A percentile compares a stretch with the other conserved stretches of the same genome.
phyloP scores from a whole-genome alignment of 2,888 invertebrate genomes.

The Phaonia tiefii region DNA sequence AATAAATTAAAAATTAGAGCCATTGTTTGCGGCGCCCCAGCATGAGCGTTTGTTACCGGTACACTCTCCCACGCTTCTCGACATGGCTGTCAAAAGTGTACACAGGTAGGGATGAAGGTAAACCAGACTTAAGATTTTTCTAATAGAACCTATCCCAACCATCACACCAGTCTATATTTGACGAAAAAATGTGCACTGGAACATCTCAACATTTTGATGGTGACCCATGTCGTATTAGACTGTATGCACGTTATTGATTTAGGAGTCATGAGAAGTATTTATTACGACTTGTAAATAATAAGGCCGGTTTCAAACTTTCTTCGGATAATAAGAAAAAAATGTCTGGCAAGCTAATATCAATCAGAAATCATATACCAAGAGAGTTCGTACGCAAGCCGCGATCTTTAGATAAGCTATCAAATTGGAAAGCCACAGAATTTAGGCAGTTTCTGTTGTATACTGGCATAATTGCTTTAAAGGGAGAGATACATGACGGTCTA shows the following conservation, averaged over 20 bases:
- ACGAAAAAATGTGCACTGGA: conserved; percentile 30
- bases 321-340: not conserved
- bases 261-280: not conserved
- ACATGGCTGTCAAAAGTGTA: conserved; percentile 1
- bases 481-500: not conserved
- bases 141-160: conserved; percentile 32
- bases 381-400: conserved; percentile 52
- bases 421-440: too few relatives aligned
- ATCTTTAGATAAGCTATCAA: too few relatives aligned
- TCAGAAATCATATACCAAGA: conserved; percentile 3
- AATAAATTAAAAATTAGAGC: conserved; percentile 1
- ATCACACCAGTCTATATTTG: conserved; percentile 10
- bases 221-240: conserved; percentile 41
- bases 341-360: not conserved
- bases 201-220: conserved; percentile 14
- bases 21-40: conserved; percentile 63
- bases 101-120: too few relatives aligned
- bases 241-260: conserved; percentile 45
- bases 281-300: not conserved
- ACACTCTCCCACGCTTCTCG: not conserved
- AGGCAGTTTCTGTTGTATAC: too few relatives aligned
- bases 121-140: too few relatives aligned
- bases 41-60: conserved; percentile 56
- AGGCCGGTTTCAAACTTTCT: not conserved
- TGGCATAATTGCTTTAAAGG: not conserved